These are phyloP conservation scores for Catagonus wagneri DNA, from an alignment of 2,113 vertebrate species.

Conservation along the genomic window DNA sequence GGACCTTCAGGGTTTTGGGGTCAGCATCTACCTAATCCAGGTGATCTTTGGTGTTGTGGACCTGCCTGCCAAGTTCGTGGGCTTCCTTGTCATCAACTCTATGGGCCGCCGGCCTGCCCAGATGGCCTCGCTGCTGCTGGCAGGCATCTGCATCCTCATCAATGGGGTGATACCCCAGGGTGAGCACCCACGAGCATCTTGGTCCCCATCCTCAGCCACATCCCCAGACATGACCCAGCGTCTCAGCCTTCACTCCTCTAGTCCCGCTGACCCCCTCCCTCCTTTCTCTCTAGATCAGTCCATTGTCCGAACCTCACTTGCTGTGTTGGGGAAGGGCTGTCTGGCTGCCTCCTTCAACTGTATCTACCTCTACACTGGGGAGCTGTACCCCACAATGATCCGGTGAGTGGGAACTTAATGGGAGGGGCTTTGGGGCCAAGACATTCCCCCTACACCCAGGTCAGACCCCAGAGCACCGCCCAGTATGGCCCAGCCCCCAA, in stretches of 20 bases:
- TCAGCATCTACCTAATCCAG: slow-evolving; percentile 95
- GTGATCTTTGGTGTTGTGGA: slow-evolving; percentile 94
- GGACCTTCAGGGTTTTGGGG: slow-evolving; percentile 96
- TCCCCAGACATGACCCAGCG: background rate
- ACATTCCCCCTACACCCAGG: background rate
- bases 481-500: background rate
- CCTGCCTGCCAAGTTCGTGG: slow-evolving; percentile 92
- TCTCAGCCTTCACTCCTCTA: background rate
- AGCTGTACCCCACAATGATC: slow-evolving; percentile 93
- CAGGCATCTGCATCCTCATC: slow-evolving; percentile 87
- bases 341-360: slow-evolving; percentile 91
- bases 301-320: slow-evolving; percentile 86
- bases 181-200: slow-evolving; percentile 73
- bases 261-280: background rate
- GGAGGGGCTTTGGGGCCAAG: background rate
- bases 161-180: slow-evolving; percentile 93
- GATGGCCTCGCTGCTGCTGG: slow-evolving; percentile 87
- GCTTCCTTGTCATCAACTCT: slow-evolving; percentile 89
- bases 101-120: slow-evolving; percentile 92
- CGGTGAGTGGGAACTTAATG: slow-evolving; percentile 83
- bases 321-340: slow-evolving; percentile 92
- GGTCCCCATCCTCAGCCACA: background rate
- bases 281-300: slow-evolving; percentile 86
- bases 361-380: slow-evolving; percentile 91
- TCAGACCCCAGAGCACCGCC: background rate